Base-by-base conservation (phyloP, 2,888 invertebrate genomes). In the Idaea biselata region DNA sequence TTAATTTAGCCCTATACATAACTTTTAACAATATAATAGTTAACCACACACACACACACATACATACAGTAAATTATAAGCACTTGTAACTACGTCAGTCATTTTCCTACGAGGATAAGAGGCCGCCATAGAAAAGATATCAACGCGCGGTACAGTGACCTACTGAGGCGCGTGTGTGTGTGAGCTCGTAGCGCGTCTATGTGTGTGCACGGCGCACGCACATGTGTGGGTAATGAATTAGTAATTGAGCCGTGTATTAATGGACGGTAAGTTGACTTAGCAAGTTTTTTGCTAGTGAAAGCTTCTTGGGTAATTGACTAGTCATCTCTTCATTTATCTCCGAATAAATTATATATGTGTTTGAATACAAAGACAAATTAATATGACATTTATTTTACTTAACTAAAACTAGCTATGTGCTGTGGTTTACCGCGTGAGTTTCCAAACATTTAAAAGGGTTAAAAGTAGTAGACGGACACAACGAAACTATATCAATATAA, bases 111-210 rank as follows among this genome's bases (percentile, higher is more conserved):
- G 44, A 44, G 44, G 2, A 44, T 14, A 44, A 44, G 44, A 44
- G 44, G 8, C 44, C 44, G 44, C 44, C 60, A 79, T 80, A 76
- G 73, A 80, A 81, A 84, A 83, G 81, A 84, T 80, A 81, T 84
- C 77, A 80, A 83, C 84, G 82, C 77, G 79, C 75, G 79, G 73
- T 74, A 75, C 74, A 80, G 71, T 82, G 78, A 82, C 81, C 83
- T 73, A 82, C 75, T 80, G 72, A 63, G 59, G 33, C 63, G 55
- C 60, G 18, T 60, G 62, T 17, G 66, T 73, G 71, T 73, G 70
- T 62, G 74, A 63, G 69, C 62, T 53, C 55, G 55, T 59, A 59
- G 56, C 58, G 53, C 11, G 32, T 17, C 17, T 55, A 59, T 65
- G 63, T 65, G 18, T 56, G 17, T 56, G 56, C 11, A 18, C 18